phyloP scores from a whole-genome alignment of 2,888 invertebrate species.

The Metellina segmentata region DNA sequence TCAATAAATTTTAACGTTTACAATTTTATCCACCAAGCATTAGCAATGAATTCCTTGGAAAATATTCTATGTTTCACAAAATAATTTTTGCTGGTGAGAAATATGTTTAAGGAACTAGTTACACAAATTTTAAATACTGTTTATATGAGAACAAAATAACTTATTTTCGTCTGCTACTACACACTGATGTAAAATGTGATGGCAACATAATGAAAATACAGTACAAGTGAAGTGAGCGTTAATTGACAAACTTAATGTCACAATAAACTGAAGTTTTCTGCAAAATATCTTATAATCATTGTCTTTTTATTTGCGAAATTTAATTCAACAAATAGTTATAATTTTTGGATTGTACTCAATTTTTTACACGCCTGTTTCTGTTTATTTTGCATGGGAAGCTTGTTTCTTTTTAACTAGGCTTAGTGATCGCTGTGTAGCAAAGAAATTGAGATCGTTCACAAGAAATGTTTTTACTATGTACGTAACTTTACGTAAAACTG shows the following conservation, averaged over 20 bases:
- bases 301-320: neutral
- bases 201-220: conserved; percentile 29
- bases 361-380: neutral
- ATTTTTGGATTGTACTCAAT: neutral
- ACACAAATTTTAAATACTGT: no score
- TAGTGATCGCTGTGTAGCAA: conserved; percentile 49
- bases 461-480: conserved; percentile 55
- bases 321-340: neutral
- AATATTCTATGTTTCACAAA: no score
- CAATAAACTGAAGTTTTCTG: conserved; percentile 35
- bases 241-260: conserved; percentile 72
- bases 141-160: no score
- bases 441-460: conserved; percentile 24
- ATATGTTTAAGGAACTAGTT: no score
- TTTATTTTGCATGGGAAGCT: conserved; percentile 1
- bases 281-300: neutral
- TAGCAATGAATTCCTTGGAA: no score
- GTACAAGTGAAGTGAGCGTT: conserved; percentile 61
- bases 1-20: no score
- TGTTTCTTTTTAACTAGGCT: conserved; percentile 62
- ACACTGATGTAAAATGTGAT: neutral
- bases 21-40: no score
- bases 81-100: no score
- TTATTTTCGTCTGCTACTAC: neutral
- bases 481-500: conserved; percentile 46